phyloP scores from a whole-genome alignment of 1,140 invertebrate species.

The Eurytemora carolleeae region DNA sequence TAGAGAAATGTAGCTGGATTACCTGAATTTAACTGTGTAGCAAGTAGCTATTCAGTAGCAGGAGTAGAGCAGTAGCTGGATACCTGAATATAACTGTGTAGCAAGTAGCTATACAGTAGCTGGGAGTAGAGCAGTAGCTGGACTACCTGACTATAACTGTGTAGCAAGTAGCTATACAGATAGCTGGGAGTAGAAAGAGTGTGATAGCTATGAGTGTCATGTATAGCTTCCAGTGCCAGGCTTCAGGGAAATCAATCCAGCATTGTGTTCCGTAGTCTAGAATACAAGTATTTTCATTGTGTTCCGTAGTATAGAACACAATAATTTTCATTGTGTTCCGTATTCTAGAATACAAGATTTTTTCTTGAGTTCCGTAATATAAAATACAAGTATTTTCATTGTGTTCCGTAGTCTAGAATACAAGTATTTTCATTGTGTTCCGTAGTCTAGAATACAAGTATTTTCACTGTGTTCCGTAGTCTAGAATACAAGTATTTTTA shows the following conservation, averaged over 20 bases:
- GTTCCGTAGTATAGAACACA: too few relatives aligned
- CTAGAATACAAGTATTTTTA: too few relatives aligned
- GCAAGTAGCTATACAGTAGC: not conserved
- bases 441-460: too few relatives aligned
- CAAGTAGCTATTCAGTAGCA: not conserved
- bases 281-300: too few relatives aligned
- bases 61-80: not conserved
- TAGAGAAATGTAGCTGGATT: not conserved
- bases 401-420: not conserved
- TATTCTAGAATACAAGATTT: too few relatives aligned
- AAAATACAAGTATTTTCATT: too few relatives aligned
- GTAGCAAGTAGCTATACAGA: slow-evolving; percentile 78
- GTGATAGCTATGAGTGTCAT: slow-evolving; percentile 59
- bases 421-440: not conserved
- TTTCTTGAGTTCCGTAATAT: too few relatives aligned
- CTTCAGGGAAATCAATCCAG: slow-evolving; percentile 60
- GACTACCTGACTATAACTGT: slow-evolving; percentile 52
- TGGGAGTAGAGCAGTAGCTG: not conserved
- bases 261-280: slow-evolving; percentile 39
- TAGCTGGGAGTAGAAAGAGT: slow-evolving; percentile 64
- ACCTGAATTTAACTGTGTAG: not conserved
- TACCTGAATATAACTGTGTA: not conserved
- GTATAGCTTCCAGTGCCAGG: slow-evolving; percentile 66
- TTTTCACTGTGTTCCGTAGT: too few relatives aligned
- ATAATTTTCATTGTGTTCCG: too few relatives aligned